Conservation (phyloP, 2,113 vertebrate genomes). For the Madoqua kirkii region DNA sequence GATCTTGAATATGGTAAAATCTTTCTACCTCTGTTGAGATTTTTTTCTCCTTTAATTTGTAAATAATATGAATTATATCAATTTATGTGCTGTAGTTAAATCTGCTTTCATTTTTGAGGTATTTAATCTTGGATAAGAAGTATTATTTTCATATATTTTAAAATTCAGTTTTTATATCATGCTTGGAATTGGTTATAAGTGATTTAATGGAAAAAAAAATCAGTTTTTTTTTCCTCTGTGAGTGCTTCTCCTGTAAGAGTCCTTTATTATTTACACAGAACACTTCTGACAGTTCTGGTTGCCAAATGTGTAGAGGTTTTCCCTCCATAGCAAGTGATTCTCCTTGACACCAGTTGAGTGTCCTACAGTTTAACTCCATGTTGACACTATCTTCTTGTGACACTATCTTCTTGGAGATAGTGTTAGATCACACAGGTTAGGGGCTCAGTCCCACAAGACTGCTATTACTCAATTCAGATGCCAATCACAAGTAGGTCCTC, state of each 20-base stretch:
- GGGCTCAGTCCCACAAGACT: background rate
- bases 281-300: background rate
- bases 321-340: background rate
- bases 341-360: background rate
- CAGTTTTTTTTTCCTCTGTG: background rate
- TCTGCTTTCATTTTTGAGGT: background rate
- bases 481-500: background rate
- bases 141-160: background rate
- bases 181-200: background rate
- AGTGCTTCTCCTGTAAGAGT: background rate
- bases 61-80: background rate
- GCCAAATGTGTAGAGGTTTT: background rate
- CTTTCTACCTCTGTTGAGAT: background rate
- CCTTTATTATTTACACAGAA: background rate
- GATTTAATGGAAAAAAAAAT: background rate
- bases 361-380: background rate
- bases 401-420: background rate
- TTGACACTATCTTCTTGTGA: background rate
- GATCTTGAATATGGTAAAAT: background rate
- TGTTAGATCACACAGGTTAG: background rate
- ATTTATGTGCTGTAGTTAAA: background rate
- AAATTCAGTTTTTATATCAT: background rate
- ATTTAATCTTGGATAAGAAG: background rate
- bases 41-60: background rate
- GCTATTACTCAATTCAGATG: background rate